These are phyloP conservation scores for Polypedilum vanderplanki DNA, from an alignment of 1,140 invertebrate genomes.

Conservation along the genomic window DNA sequence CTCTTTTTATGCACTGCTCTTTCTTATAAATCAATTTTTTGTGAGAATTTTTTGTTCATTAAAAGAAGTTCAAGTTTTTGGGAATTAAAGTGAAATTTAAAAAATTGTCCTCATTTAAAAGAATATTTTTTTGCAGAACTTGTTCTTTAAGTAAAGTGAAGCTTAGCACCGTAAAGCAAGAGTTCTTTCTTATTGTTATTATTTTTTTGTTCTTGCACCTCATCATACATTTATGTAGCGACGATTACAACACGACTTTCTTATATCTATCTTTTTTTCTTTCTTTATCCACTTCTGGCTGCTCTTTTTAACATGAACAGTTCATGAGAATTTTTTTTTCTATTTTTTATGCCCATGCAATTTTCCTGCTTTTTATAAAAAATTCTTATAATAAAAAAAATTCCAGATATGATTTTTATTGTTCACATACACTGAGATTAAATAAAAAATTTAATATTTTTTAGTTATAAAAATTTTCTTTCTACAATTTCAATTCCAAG, in stretches of 20 bases:
- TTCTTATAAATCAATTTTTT: not conserved
- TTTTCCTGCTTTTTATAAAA: not conserved
- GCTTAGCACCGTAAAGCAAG: not conserved
- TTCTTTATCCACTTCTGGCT: too few species aligned
- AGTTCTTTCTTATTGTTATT: not conserved
- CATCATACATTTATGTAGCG: slow-evolving; percentile 11
- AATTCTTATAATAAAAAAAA: not conserved
- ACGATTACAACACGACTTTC: slow-evolving; percentile 8
- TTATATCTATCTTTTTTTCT: not conserved
- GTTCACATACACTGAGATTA: not conserved
- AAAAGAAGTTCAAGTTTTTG: too few species aligned
- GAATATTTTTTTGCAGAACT: too few species aligned
- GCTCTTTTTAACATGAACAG: not conserved
- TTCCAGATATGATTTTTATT: not conserved
- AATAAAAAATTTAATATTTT: not conserved
- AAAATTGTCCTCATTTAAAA: too few species aligned
- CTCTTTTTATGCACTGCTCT: not conserved
- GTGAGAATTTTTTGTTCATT: not conserved
- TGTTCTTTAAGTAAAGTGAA: too few species aligned
- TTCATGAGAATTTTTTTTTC: slow-evolving; percentile 3
- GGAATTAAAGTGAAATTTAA: too few species aligned
- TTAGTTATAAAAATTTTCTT: not conserved
- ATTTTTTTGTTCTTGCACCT: slow-evolving; percentile 17
- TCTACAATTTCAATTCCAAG: slow-evolving; percentile 43
- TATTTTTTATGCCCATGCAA: not conserved